phyloP scores from a whole-genome alignment of 2,113 vertebrate genomes.

The Hemichromis elongatus region DNA sequence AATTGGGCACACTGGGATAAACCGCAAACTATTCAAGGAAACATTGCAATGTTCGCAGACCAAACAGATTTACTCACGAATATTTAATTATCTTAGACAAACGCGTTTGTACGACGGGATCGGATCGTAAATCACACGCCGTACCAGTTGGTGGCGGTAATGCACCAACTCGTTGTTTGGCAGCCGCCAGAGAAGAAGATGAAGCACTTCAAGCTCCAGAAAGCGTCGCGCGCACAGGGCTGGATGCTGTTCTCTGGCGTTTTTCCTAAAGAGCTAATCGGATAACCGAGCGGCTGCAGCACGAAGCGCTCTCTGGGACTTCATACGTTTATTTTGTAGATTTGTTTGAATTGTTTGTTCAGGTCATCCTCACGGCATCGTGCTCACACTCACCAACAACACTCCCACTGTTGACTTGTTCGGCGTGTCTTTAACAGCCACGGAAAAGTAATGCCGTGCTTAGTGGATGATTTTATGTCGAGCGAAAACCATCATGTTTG shows the following conservation, averaged over 20 bases:
- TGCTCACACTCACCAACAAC: not conserved
- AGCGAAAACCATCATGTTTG: not conserved
- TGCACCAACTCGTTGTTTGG: not conserved
- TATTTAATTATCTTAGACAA: not conserved
- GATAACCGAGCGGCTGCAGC: not conserved
- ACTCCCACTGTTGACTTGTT: constrained; percentile 65
- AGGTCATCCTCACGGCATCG: constrained; percentile 14
- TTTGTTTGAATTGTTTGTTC: not conserved
- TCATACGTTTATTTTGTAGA: fast-evolving
- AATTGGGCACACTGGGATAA: not conserved
- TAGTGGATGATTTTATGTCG: not conserved
- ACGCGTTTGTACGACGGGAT: not conserved
- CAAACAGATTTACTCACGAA: too few species aligned
- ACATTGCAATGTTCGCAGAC: too few species aligned
- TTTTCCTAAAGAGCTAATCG: not conserved
- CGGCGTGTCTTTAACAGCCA: constrained; percentile 39
- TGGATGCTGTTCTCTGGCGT: not conserved
- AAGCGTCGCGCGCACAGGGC: not conserved
- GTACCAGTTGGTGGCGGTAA: not conserved
- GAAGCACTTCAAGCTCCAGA: not conserved
- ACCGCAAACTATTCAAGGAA: not conserved
- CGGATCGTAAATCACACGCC: not conserved
- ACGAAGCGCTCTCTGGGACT: fast-evolving
- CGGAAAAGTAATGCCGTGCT: not conserved
- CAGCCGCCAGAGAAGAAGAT: not conserved